Base-by-base conservation (phyloP, 2,888 invertebrate species). In the Drosophila nr. perissopoda region DNA sequence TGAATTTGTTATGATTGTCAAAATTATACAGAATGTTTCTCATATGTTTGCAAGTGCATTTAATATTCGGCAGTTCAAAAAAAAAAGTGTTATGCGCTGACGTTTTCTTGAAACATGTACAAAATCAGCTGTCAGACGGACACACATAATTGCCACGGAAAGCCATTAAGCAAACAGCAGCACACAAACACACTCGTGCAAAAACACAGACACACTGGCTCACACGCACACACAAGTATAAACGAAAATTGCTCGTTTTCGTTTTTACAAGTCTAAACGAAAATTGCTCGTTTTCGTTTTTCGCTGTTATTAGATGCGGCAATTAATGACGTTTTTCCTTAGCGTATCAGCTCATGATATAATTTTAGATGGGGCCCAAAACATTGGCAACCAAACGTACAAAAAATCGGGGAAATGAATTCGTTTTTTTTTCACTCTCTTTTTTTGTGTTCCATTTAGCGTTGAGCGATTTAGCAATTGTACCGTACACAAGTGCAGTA, bases 271-370 rank as follows among this genome's bases (percentile, higher is more conserved):
- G 29, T 8, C 0, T n/a, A 40, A 16, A 25, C 33, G 18, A 60
- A 69, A 75, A 56, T 51, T 75, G 42, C 67, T 60, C 54, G 36
- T 29, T 54, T 75, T 73, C 54, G 27, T 57, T 51, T 52, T 78
- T 73, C 51, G 61, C 33, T 68, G 66, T 56, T 31, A 49, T 59
- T 61, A 53, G 69, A 68, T 65, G 66, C 67, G 60, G 69, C 69
- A 76, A 87, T 78, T 80, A 82, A 82, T 86, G 85, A 86, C 89
- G 89, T 83, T 85, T 87, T 70, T 60, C 53, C 56, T 69, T 40
- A 29, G 38, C 49, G 77, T 61, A 16, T 56, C 68, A 53, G 81
- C 62, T 76, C 69, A 67, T 60, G 67, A 66, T 80, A 73, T 83
- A 88, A 82, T 78, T 86, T 83, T 81, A 87, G 87, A 83, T 36